These are phyloP conservation scores for Nemotelus pantherinus DNA, from an alignment of 2,888 invertebrate genomes.

Conservation along the genomic window DNA sequence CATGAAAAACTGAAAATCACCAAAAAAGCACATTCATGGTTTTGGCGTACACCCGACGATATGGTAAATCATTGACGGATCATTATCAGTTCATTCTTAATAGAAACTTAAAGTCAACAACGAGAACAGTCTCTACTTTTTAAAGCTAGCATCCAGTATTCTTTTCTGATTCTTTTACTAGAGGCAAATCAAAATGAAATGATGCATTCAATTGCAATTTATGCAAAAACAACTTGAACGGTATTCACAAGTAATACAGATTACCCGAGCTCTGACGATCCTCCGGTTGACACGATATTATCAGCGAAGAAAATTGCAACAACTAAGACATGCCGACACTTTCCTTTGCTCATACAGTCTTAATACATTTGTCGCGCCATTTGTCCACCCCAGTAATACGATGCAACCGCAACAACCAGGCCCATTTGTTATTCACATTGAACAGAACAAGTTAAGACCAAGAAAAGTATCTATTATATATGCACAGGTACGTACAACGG, in stretches of 20 bases:
- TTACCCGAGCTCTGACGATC: not conserved
- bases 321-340: conserved; percentile 18
- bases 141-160: too few species aligned
- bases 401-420: conserved; percentile 22
- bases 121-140: too few species aligned
- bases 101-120: too few species aligned
- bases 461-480: not conserved
- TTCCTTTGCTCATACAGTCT: not conserved
- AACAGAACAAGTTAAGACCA: not conserved
- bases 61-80: too few species aligned
- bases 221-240: conserved; percentile 30
- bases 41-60: too few species aligned
- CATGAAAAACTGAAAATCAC: too few species aligned
- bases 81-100: too few species aligned
- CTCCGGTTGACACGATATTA: not conserved
- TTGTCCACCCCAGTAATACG: conserved; percentile 27
- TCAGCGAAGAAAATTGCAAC: conserved; percentile 15
- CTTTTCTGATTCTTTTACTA: too few species aligned
- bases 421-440: conserved; percentile 18
- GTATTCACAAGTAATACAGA: not conserved
- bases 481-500: not conserved
- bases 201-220: conserved; percentile 1
- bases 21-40: too few species aligned
- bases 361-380: conserved; percentile 37
- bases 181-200: too few species aligned